Evolutionary conservation across 2,113 vertebrate genomes (phyloP).

Genomic region (Corvus hawaiiensis): DNA sequence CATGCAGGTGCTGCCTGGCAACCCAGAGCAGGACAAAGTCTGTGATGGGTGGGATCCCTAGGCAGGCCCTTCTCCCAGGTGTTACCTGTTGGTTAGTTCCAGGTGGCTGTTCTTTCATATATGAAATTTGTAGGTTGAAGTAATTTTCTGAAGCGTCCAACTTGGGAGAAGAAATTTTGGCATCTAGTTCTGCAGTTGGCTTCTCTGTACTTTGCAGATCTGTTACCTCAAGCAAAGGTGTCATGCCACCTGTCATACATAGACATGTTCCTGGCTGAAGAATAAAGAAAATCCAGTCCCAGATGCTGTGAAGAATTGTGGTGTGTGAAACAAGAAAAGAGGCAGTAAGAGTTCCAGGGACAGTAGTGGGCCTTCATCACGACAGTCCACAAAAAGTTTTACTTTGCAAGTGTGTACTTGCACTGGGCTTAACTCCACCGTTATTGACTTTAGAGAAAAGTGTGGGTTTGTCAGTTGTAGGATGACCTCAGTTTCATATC

Average conservation of each 20-base stretch:
- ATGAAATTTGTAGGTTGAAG: not conserved
- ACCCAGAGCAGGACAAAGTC: not conserved
- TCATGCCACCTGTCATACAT: not conserved
- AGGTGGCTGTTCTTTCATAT: not conserved
- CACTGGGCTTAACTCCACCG: not conserved
- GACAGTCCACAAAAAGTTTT: not conserved
- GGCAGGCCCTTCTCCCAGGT: not conserved
- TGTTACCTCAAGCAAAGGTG: not conserved
- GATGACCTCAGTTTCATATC: not conserved
- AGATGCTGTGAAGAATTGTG: not conserved
- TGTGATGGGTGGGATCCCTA: not conserved
- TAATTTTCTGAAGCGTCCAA: not conserved
- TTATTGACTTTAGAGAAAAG: not conserved
- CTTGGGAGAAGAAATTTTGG: not conserved
- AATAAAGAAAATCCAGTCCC: not conserved
- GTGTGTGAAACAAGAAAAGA: not conserved
- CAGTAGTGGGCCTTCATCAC: not conserved
- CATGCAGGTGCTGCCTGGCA: not conserved
- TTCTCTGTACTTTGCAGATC: not conserved
- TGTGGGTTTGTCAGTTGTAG: not conserved
- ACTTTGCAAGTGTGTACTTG: not conserved
- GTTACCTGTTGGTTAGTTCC: not conserved
- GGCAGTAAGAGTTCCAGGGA: not conserved
- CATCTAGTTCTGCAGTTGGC: not conserved
- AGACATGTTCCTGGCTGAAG: not conserved